A percentile compares a stretch with the other conserved stretches of the same genome.
These are phyloP conservation scores for Ceryle rudis DNA, from an alignment of 2,797 vertebrate genomes.

Conservation along the genomic window DNA sequence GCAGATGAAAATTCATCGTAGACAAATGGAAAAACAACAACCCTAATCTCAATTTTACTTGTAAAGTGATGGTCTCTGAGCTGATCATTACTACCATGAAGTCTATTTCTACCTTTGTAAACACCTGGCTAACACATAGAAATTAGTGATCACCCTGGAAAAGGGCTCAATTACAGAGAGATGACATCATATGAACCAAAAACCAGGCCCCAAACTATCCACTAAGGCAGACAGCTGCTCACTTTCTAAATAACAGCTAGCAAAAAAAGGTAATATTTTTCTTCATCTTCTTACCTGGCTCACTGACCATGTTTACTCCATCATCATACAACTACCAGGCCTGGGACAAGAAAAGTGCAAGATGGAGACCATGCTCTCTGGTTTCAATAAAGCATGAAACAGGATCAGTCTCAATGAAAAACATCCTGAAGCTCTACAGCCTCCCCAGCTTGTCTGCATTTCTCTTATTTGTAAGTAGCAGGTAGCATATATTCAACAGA, in stretches of 20 bases:
- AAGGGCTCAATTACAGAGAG: background rate
- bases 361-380: background rate
- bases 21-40: background rate
- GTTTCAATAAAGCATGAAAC: background rate
- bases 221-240: background rate
- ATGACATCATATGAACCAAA: background rate
- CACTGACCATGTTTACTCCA: background rate
- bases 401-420: background rate
- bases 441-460: background rate
- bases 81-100: background rate
- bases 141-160: background rate
- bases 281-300: background rate
- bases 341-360: background rate
- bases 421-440: background rate
- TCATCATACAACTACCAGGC: background rate
- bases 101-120: background rate
- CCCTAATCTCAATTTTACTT: background rate
- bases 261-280: background rate
- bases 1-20: background rate
- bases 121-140: background rate
- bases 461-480: background rate
- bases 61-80: background rate
- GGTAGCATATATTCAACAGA: background rate
- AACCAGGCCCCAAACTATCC: background rate
- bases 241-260: background rate